Percentiles rank a stretch among this genome's conserved stretches.
Conservation (phyloP, 2,113 vertebrate genomes). For the Eptesicus fuscus region DNA sequence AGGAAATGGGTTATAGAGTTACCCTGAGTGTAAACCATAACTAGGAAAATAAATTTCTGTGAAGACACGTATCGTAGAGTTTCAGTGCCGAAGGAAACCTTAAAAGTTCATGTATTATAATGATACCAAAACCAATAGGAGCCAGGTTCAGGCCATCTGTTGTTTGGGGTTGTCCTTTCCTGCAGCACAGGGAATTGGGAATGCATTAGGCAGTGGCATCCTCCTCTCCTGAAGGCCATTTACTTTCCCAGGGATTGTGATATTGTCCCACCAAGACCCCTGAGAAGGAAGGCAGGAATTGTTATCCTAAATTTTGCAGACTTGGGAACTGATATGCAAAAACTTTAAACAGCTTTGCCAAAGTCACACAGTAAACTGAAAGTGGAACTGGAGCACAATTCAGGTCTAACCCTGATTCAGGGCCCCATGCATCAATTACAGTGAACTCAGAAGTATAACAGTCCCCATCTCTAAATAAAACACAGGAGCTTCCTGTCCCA, state of each 20-base stretch:
- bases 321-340: not conserved
- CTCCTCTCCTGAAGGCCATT: not conserved
- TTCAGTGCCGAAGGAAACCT: not conserved
- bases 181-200: not conserved
- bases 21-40: not conserved
- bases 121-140: not conserved
- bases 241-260: not conserved
- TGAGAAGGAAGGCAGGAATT: not conserved
- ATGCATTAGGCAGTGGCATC: rapidly evolving
- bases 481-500: not conserved
- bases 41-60: not conserved
- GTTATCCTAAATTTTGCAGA: not conserved
- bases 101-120: not conserved
- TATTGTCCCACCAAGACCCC: not conserved
- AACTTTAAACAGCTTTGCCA: not conserved
- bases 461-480: not conserved
- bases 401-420: not conserved
- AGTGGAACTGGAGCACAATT: not conserved
- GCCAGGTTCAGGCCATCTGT: not conserved
- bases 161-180: not conserved
- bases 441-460: not conserved
- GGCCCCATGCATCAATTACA: not conserved
- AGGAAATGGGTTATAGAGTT: not conserved
- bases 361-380: not conserved
- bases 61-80: not conserved